These are phyloP conservation scores for Aplodontia rufa DNA, from an alignment of 2,113 vertebrate genomes.

Conservation along the genomic window DNA sequence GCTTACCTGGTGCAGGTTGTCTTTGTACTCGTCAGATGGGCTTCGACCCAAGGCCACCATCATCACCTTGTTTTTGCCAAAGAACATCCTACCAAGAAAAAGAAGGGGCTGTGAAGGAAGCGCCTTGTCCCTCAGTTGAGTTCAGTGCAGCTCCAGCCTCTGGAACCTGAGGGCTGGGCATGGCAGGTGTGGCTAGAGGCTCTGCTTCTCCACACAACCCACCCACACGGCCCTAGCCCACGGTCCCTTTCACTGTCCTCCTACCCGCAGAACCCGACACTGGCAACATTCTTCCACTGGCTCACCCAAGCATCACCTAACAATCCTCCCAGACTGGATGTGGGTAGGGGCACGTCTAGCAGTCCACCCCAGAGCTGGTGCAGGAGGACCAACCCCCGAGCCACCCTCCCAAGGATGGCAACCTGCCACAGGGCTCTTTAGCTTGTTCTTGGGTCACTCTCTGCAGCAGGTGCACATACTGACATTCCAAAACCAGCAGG, in stretches of 20 bases:
- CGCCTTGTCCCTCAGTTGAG: accelerated
- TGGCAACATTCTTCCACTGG: not conserved
- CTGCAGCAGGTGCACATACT: not conserved
- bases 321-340: accelerated
- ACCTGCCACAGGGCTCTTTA: accelerated
- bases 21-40: slow-evolving; percentile 93
- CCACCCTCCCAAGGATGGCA: not conserved
- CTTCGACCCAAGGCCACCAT: slow-evolving; percentile 93
- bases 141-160: not conserved
- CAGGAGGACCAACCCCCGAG: not conserved
- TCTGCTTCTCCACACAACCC: not conserved
- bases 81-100: slow-evolving; percentile 91
- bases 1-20: slow-evolving; percentile 94
- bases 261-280: not conserved
- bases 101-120: not conserved
- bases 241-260: not conserved
- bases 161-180: accelerated
- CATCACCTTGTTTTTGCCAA: slow-evolving; percentile 99
- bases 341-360: accelerated
- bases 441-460: not conserved
- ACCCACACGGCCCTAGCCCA: not conserved
- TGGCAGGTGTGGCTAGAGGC: not conserved
- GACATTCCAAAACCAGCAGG: not conserved
- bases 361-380: not conserved
- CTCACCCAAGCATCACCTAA: not conserved